Conservation (phyloP, 2,888 invertebrate genomes). For the Cheilosia urbana region DNA sequence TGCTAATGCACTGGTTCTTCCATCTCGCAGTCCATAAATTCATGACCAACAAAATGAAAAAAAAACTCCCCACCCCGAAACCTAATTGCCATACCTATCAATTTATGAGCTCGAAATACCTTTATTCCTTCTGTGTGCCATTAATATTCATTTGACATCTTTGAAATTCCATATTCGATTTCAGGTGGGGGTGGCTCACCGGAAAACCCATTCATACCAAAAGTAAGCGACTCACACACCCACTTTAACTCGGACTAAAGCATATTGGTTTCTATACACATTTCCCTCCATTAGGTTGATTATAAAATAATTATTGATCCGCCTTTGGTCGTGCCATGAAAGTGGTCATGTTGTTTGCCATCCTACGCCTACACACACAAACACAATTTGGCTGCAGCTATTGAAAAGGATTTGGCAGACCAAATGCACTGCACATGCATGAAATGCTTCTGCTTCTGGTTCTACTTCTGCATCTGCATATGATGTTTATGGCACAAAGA, state of each 20-base stretch:
- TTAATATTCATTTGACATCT: slow-evolving; percentile 66
- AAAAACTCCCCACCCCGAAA: slow-evolving; percentile 29
- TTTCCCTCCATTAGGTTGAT: slow-evolving; percentile 50
- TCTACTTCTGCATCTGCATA: not conserved
- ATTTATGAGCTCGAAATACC: slow-evolving; percentile 64
- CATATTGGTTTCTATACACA: slow-evolving; percentile 5
- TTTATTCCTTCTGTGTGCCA: slow-evolving; percentile 50
- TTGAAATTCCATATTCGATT: slow-evolving; percentile 62
- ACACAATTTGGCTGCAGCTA: slow-evolving; percentile 5
- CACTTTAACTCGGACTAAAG: slow-evolving; percentile 7
- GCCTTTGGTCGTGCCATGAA: slow-evolving; percentile 11
- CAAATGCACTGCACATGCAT: not conserved
- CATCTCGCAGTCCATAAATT: slow-evolving; percentile 47
- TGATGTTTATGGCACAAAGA: slow-evolving; percentile 18
- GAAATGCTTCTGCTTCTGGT: not conserved
- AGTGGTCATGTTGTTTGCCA: slow-evolving; percentile 34
- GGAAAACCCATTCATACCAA: slow-evolving; percentile 22
- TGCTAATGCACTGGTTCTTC: not conserved
- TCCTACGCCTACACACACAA: slow-evolving; percentile 9
- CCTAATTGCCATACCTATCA: slow-evolving; percentile 66
- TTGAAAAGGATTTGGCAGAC: slow-evolving; percentile 7
- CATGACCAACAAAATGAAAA: not conserved
- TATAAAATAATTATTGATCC: slow-evolving; percentile 64
- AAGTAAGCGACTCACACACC: not conserved
- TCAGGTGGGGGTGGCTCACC: slow-evolving; percentile 43